Conservation (phyloP, 1,140 invertebrate genomes). For the Tetramorium parvispinum region DNA sequence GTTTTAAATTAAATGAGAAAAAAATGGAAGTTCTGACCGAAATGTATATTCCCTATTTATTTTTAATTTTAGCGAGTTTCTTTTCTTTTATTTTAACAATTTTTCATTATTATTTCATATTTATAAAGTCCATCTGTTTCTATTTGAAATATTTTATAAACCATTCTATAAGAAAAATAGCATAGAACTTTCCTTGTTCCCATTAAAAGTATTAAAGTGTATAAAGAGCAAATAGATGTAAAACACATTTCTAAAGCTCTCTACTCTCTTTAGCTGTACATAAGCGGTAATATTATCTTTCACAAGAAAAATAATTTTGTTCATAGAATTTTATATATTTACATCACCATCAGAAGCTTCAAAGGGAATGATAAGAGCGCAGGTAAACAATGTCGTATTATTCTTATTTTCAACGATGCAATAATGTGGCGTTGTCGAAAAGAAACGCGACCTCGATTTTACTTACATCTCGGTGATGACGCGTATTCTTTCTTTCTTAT, state of each 20-base stretch:
- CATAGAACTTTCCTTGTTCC: not conserved
- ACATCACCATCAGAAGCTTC: not conserved
- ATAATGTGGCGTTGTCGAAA: slow-evolving; percentile 36
- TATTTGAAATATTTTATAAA: slow-evolving; percentile 20
- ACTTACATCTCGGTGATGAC: slow-evolving; percentile 53
- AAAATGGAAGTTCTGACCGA: not conserved
- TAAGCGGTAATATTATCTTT: slow-evolving; percentile 11
- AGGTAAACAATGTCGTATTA: slow-evolving; percentile 27
- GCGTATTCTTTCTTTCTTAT: slow-evolving; percentile 23
- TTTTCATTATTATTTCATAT: not conserved
- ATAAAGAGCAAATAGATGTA: not conserved
- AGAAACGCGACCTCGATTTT: slow-evolving; percentile 48
- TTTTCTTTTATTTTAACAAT: not conserved
- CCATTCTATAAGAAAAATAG: not conserved
- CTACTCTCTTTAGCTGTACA: not conserved
- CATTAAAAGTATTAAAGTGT: slow-evolving; percentile 1
- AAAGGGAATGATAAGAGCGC: slow-evolving; percentile 30
- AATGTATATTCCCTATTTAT: not conserved
- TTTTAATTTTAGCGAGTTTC: not conserved
- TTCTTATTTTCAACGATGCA: slow-evolving; percentile 11
- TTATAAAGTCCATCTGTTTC: not conserved
- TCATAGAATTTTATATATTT: slow-evolving; percentile 15
- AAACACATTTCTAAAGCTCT: not conserved
- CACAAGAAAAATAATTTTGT: slow-evolving; percentile 29
- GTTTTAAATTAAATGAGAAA: not conserved